A percentile compares a stretch with the other conserved stretches of the same genome.
Evolutionary conservation across 1,140 invertebrate genomes (phyloP).

Genomic region (Drosophila watanabei): DNA sequence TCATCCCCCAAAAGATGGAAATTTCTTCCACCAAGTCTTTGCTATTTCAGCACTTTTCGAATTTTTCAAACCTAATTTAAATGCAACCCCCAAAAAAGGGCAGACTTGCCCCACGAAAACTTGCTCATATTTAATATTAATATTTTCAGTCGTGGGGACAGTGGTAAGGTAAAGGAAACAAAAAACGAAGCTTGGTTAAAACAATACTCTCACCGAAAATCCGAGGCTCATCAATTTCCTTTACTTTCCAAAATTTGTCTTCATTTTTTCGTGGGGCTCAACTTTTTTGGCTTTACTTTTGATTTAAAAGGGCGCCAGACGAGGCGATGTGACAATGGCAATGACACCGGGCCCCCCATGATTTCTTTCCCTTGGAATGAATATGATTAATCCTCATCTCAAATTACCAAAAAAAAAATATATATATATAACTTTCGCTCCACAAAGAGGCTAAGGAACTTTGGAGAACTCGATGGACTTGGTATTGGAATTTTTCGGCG

Average conservation of each 20-base stretch:
- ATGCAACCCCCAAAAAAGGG: slow-evolving; percentile 30
- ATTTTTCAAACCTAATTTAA: slow-evolving; percentile 26
- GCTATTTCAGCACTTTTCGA: slow-evolving; percentile 28
- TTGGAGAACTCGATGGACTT: slow-evolving; percentile 1
- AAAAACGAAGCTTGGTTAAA: slow-evolving; percentile 12
- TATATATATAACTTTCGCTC: slow-evolving; percentile 48
- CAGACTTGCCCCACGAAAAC: slow-evolving; percentile 4
- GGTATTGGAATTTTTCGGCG: slow-evolving; percentile 27
- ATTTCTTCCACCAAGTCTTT: slow-evolving; percentile 9
- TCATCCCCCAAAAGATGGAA: slow-evolving; percentile 32
- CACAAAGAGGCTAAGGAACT: slow-evolving; percentile 37
- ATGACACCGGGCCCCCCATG: slow-evolving; percentile 43
- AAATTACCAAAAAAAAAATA: slow-evolving; percentile 50
- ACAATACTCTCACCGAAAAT: slow-evolving; percentile 21
- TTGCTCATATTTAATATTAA: slow-evolving; percentile 39
- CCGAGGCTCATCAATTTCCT: slow-evolving; percentile 49
- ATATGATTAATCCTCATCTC: slow-evolving; percentile 64
- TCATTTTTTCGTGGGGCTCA: slow-evolving; percentile 22
- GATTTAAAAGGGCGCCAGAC: slow-evolving; percentile 70
- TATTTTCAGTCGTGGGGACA: slow-evolving; percentile 8
- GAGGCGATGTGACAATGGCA: slow-evolving; percentile 61
- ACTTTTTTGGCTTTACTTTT: slow-evolving; percentile 43
- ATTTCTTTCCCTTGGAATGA: slow-evolving; percentile 15
- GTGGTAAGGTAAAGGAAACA: slow-evolving; percentile 5
- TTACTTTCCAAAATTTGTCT: slow-evolving; percentile 27